phyloP scores from a whole-genome alignment of 2,797 vertebrate genomes.

The Eulemur mongoz region DNA sequence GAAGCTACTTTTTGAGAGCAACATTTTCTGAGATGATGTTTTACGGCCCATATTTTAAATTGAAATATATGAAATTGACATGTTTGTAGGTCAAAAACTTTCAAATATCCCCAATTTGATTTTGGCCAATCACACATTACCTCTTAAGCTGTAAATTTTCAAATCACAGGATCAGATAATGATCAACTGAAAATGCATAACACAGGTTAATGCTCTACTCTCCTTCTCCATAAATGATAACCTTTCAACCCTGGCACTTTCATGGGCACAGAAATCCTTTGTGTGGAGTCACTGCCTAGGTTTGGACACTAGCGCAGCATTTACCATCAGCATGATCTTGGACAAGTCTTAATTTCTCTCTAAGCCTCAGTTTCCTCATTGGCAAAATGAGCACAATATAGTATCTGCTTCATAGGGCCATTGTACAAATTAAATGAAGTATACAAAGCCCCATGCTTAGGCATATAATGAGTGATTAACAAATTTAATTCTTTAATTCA shows the following conservation, averaged over 20 bases:
- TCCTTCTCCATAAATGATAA: not conserved
- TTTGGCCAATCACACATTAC: not conserved
- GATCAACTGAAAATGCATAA: not conserved
- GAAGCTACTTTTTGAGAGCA: not conserved
- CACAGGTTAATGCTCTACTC: not conserved
- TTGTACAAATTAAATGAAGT: not conserved
- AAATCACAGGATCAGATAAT: not conserved
- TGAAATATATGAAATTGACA: not conserved
- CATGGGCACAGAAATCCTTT: not conserved
- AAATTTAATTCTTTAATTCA: not conserved
- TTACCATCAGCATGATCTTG: not conserved
- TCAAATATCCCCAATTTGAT: not conserved
- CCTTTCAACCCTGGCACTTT: not conserved
- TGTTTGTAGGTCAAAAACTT: not conserved
- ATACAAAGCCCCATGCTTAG: not conserved
- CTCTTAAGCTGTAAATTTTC: not conserved
- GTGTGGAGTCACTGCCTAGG: not conserved
- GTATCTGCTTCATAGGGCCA: not conserved
- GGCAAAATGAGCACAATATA: not conserved
- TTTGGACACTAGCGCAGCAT: not conserved
- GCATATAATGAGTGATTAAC: not conserved
- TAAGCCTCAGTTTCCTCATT: conserved; percentile 1
- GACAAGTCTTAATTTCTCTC: not conserved
- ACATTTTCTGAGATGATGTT: not conserved
- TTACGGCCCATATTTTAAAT: not conserved